These are phyloP conservation scores for Melanotaenia pygmaea DNA, from an alignment of 2,797 vertebrate species.

Conservation along the genomic window DNA sequence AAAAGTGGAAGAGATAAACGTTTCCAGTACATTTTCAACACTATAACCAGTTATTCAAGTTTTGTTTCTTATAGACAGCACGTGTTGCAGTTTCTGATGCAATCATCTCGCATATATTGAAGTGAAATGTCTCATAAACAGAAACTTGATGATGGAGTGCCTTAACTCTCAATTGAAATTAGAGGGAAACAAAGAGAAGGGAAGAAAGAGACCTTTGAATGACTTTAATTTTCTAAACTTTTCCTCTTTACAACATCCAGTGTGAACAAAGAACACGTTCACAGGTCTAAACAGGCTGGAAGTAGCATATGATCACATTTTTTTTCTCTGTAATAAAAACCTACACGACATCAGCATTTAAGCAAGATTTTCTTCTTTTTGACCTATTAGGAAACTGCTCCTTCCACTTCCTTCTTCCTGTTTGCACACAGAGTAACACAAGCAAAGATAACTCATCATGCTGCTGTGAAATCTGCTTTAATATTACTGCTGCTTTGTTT, in stretches of 20 bases:
- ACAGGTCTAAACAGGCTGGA: background rate
- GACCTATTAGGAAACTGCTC: background rate
- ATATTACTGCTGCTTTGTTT: background rate
- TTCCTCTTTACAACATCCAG: background rate
- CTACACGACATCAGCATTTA: background rate
- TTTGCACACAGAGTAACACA: background rate
- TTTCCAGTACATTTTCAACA: background rate
- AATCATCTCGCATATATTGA: background rate
- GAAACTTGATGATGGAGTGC: background rate
- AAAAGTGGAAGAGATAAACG: background rate
- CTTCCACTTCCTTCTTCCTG: background rate
- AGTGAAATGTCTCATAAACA: slow-evolving; percentile 20
- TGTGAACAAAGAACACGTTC: background rate
- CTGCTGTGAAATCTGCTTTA: background rate
- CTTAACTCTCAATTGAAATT: background rate
- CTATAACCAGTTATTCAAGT: background rate
- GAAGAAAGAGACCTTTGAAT: background rate
- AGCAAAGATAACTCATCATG: background rate
- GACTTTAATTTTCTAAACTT: background rate
- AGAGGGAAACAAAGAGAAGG: slow-evolving; percentile 29
- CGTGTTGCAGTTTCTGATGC: background rate
- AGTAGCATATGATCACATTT: background rate
- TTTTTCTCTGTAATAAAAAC: background rate
- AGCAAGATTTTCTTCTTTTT: background rate
- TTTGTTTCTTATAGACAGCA: background rate